These are phyloP conservation scores for Aproaerema taeniolella DNA, from an alignment of 2,888 invertebrate genomes.

Conservation along the genomic window DNA sequence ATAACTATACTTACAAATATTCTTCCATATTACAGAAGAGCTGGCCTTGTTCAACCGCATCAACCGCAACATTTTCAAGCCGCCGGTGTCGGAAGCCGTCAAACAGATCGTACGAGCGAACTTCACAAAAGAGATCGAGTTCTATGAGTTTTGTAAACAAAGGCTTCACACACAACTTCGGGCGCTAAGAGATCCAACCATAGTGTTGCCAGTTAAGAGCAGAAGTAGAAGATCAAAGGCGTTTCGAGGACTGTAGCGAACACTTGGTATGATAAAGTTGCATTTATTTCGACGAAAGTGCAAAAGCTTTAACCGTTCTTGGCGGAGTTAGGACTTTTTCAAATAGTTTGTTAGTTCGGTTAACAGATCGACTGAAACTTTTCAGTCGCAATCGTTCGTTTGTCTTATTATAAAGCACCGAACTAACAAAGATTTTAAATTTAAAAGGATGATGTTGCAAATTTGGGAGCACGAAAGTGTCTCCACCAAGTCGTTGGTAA, in stretches of 20 bases:
- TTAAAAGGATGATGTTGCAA: too few relatives aligned
- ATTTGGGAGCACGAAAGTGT: too few relatives aligned
- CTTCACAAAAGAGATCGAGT: constrained; percentile 93
- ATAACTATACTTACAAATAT: neutral
- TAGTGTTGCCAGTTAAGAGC: constrained; percentile 38
- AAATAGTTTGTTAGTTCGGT: too few relatives aligned
- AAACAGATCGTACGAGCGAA: constrained; percentile 91
- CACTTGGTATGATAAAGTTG: neutral
- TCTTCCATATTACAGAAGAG: constrained; percentile 83
- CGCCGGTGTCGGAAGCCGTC: constrained; percentile 89
- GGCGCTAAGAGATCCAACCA: constrained; percentile 79
- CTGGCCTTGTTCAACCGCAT: constrained; percentile 86
- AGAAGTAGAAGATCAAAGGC: constrained; percentile 33
- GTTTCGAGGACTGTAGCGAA: constrained; percentile 26
- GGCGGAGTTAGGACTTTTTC: too few relatives aligned
- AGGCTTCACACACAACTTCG: constrained; percentile 87
- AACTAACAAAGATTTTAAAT: too few relatives aligned
- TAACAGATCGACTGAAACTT: too few relatives aligned
- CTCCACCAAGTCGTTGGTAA: too few relatives aligned
- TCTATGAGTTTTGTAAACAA: constrained; percentile 93
- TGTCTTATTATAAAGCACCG: too few relatives aligned
- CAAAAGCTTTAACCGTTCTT: constrained; percentile 5
- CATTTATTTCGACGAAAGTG: constrained; percentile 7
- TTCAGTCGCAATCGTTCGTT: too few relatives aligned
- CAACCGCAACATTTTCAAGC: constrained; percentile 91